These are phyloP conservation scores for Ambastaia sidthimunki DNA, from an alignment of 2,797 vertebrate species.

Conservation along the genomic window DNA sequence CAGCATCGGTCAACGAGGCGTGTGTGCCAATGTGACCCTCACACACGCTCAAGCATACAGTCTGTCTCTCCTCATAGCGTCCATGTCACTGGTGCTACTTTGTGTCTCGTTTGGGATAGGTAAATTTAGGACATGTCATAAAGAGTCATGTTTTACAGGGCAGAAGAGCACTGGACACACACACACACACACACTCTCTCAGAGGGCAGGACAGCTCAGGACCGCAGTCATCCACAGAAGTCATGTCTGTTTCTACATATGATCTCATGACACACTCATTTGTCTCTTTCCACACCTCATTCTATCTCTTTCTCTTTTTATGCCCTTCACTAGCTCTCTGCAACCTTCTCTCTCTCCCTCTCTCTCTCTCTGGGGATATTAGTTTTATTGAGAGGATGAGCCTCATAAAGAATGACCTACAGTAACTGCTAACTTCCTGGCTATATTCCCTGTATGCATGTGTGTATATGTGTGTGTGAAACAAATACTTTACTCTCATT, in stretches of 20 bases:
- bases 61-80: constrained; percentile 46
- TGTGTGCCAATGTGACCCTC: constrained; percentile 42
- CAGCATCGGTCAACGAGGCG: constrained; percentile 18
- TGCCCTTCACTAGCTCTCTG: constrained; percentile 40
- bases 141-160: constrained; percentile 49
- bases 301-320: constrained; percentile 31
- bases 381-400: constrained; percentile 34
- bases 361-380: constrained; percentile 29
- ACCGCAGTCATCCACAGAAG: constrained; percentile 39
- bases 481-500: constrained; percentile 56
- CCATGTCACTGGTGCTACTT: constrained; percentile 33
- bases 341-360: constrained; percentile 27
- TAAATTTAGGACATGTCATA: constrained; percentile 51
- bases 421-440: constrained; percentile 39
- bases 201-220: constrained; percentile 26
- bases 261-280: constrained; percentile 51
- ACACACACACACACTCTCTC: constrained; percentile 6
- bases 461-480: constrained; percentile 16
- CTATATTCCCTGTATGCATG: constrained; percentile 25
- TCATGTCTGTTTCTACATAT: constrained; percentile 35
- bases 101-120: constrained; percentile 32
- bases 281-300: constrained; percentile 39
- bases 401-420: constrained; percentile 52
- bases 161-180: constrained; percentile 31
- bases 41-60: constrained; percentile 21